A percentile compares a stretch with the other conserved stretches of the same genome.
phyloP scores from a whole-genome alignment of 2,888 invertebrate genomes.

The Periphyllus acericola region DNA sequence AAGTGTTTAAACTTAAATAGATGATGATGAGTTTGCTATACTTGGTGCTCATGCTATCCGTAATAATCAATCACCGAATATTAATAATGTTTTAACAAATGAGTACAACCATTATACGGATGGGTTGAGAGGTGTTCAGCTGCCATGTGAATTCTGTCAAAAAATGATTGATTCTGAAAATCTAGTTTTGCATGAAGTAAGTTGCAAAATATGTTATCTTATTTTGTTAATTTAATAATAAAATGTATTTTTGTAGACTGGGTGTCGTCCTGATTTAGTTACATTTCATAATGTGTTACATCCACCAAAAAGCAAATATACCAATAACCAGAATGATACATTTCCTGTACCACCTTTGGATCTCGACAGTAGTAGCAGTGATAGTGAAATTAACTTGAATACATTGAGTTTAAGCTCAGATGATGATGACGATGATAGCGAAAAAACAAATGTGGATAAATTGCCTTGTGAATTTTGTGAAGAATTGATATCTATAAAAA shows the following conservation, averaged over 20 bases:
- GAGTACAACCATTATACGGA: constrained; percentile 32
- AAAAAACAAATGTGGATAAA: constrained; percentile 54
- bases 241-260: constrained; percentile 62
- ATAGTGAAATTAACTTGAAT: constrained; percentile 51
- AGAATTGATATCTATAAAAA: constrained; percentile 63
- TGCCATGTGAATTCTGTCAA: constrained; percentile 72
- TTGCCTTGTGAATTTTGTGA: constrained; percentile 65
- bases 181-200: constrained; percentile 70
- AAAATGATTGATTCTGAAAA: constrained; percentile 70
- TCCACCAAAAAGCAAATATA: constrained; percentile 24
- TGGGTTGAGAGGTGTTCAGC: constrained; percentile 63
- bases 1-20: background rate
- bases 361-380: constrained; percentile 42
- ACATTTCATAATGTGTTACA: constrained; percentile 49
- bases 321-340: background rate
- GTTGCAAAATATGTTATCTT: background rate
- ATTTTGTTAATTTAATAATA: background rate
- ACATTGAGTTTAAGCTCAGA: constrained; percentile 55
- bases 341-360: constrained; percentile 42
- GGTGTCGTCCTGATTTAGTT: constrained; percentile 63
- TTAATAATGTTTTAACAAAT: constrained; percentile 13
- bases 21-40: constrained; percentile 49
- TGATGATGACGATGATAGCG: constrained; percentile 34
- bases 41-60: constrained; percentile 35
- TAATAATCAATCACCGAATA: constrained; percentile 35